Percentiles rank a stretch among this genome's conserved stretches.
Evolutionary conservation across 2,797 vertebrate genomes (phyloP).

Genomic region (Sciurus vulgaris): DNA sequence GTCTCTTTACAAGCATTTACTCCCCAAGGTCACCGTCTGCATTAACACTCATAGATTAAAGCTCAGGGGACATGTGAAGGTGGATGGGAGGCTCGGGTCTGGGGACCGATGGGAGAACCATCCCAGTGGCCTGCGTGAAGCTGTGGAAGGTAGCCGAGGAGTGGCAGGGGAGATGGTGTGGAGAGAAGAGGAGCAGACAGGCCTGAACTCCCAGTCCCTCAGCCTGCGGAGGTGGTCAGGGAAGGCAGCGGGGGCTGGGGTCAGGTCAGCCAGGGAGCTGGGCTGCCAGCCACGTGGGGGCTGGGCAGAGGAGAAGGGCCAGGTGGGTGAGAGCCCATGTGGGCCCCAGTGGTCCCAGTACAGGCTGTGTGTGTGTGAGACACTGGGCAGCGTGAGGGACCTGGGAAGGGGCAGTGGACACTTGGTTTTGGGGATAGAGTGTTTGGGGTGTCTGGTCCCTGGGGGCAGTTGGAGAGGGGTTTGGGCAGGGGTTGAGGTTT

Average conservation of each 20-base stretch:
- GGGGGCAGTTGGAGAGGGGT: neutral
- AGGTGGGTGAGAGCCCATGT: too few relatives aligned
- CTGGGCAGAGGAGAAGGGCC: too few relatives aligned
- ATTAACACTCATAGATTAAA: neutral
- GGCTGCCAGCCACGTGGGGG: too few relatives aligned
- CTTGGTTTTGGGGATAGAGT: too few relatives aligned
- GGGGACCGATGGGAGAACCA: neutral
- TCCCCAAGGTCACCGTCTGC: accelerated
- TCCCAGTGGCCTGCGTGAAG: neutral
- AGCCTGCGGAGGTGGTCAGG: neutral
- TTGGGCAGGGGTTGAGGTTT: neutral
- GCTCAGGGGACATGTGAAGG: neutral
- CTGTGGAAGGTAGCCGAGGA: accelerated
- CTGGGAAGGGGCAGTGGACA: too few relatives aligned
- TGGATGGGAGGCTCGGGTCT: too few relatives aligned
- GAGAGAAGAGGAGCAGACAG: neutral
- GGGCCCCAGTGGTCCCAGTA: too few relatives aligned
- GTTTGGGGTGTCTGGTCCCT: neutral
- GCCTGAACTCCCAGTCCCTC: too few relatives aligned
- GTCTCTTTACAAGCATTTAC: neutral
- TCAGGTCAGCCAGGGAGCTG: too few relatives aligned
- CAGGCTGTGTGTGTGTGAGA: too few relatives aligned
- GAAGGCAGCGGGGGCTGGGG: neutral
- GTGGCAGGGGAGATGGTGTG: neutral
- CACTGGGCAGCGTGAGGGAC: too few relatives aligned